phyloP scores from a whole-genome alignment of 2,888 invertebrate genomes.

The Selenia dentaria region DNA sequence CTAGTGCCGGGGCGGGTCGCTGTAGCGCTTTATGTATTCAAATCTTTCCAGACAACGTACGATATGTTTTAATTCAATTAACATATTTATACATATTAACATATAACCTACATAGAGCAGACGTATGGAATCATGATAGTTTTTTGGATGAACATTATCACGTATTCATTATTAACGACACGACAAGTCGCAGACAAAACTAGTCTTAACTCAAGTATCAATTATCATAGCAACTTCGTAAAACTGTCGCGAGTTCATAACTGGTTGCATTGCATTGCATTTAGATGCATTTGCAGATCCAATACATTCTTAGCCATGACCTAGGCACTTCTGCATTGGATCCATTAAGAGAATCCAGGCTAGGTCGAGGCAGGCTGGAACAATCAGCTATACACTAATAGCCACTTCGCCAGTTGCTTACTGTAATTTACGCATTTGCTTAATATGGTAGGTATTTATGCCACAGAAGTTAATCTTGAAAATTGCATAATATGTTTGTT shows the following conservation, averaged over 20 bases:
- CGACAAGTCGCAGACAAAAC: background rate
- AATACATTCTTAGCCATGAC: slow-evolving; percentile 1
- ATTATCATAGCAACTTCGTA: background rate
- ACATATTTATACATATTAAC: too few relatives aligned
- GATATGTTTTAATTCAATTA: too few relatives aligned
- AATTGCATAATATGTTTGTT: background rate
- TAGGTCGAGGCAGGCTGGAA: slow-evolving; percentile 6
- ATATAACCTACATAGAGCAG: too few relatives aligned
- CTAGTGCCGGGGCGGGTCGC: too few relatives aligned
- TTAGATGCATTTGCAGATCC: background rate
- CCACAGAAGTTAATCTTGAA: background rate
- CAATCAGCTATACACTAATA: too few relatives aligned
- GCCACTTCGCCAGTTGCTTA: too few relatives aligned
- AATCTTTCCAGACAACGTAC: too few relatives aligned
- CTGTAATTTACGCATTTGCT: background rate
- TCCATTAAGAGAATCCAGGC: slow-evolving; percentile 2
- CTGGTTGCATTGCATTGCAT: background rate
- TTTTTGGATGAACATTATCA: too few relatives aligned
- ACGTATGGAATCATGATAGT: too few relatives aligned
- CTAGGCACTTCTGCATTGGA: background rate
- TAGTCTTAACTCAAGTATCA: background rate
- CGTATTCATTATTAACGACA: too few relatives aligned
- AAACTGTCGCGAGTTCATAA: background rate
- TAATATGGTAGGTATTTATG: background rate
- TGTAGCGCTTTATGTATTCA: too few relatives aligned